Percentiles rank a stretch among this genome's conserved stretches.
phyloP scores from a whole-genome alignment of 2,888 invertebrate species.

The Philaethria dido region DNA sequence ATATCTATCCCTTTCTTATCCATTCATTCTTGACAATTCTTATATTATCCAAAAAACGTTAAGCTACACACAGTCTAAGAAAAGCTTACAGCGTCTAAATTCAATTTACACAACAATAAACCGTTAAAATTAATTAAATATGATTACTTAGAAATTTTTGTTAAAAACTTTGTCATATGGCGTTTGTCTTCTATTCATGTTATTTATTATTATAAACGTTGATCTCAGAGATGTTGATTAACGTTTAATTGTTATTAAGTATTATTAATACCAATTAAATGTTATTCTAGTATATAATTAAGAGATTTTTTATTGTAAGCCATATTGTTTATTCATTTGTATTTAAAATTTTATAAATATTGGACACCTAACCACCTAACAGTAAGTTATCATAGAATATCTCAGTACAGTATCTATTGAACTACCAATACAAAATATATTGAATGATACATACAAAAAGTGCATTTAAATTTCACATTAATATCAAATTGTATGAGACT shows the following conservation, averaged over 20 bases:
- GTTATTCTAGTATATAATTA: neutral
- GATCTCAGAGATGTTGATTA: too few relatives aligned
- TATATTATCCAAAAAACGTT: neutral
- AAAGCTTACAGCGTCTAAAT: slow-evolving; percentile 58
- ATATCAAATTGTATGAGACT: slow-evolving; percentile 18
- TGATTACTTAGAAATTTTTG: neutral
- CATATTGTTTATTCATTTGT: neutral
- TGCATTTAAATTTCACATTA: slow-evolving; percentile 2
- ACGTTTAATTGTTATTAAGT: neutral
- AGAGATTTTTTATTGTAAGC: neutral
- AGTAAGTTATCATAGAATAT: slow-evolving; percentile 2
- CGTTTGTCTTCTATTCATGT: too few relatives aligned
- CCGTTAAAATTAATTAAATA: neutral
- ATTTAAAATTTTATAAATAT: slow-evolving; percentile 9
- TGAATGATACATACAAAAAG: slow-evolving; percentile 15
- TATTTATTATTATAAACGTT: too few relatives aligned
- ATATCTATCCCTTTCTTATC: neutral
- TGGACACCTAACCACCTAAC: slow-evolving; percentile 6
- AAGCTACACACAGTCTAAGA: slow-evolving; percentile 59
- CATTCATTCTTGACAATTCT: neutral
- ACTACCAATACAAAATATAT: slow-evolving; percentile 17
- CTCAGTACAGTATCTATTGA: slow-evolving; percentile 6
- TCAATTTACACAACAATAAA: slow-evolving; percentile 19
- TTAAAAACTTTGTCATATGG: too few relatives aligned
- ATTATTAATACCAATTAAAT: neutral